Evolutionary conservation across 2,888 invertebrate species (phyloP).

Genomic region (Cerceris rybyensis): DNA sequence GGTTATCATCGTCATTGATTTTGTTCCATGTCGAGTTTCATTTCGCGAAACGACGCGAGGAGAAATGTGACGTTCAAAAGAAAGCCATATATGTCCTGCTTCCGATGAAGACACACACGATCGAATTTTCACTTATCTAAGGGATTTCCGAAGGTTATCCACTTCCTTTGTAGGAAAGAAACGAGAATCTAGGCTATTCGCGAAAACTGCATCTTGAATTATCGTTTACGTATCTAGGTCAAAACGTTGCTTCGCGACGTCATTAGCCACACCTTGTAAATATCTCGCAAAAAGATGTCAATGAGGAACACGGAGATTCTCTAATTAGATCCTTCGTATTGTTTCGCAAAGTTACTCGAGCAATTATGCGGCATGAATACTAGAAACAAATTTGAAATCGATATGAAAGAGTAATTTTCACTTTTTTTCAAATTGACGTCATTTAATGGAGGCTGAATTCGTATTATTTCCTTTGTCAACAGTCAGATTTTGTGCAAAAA

Average conservation of each 20-base stretch:
- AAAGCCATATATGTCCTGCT: background rate
- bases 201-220: background rate
- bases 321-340: background rate
- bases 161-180: constrained; percentile 33
- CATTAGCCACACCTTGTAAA: background rate
- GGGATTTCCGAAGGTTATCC: background rate
- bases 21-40: no score
- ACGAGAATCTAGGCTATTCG: constrained; percentile 24
- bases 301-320: background rate
- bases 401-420: no score
- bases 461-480: no score
- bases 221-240: background rate
- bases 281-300: background rate
- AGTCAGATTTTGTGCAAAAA: no score
- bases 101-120: background rate
- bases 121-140: background rate
- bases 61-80: no score
- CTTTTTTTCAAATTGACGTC: no score
- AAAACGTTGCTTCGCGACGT: background rate
- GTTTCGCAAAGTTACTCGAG: no score
- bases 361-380: no score
- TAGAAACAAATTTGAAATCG: no score
- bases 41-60: no score
- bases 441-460: no score
- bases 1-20: no score